These are phyloP conservation scores for Nephrocerus scutellatus DNA, from an alignment of 2,888 invertebrate species.

Conservation along the genomic window DNA sequence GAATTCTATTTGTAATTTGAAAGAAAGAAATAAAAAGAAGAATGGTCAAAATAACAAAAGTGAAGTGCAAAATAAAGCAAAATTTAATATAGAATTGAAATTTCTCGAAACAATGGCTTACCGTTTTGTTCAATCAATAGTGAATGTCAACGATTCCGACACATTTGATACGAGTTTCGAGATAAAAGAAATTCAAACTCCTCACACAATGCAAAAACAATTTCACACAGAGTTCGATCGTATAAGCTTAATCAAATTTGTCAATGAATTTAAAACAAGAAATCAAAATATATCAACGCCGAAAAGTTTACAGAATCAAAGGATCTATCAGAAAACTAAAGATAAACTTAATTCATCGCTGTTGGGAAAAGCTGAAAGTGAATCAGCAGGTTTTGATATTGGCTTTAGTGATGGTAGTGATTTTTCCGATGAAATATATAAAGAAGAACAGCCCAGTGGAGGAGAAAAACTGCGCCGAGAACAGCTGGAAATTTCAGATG, in stretches of 20 bases:
- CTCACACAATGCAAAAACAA: slow-evolving; percentile 17
- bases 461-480: no score
- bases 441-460: no score
- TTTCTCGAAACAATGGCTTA: slow-evolving; percentile 36
- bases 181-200: slow-evolving; percentile 39
- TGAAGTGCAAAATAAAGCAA: neutral
- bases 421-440: no score
- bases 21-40: slow-evolving; percentile 1
- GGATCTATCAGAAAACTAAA: no score
- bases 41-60: neutral
- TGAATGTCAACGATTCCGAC: slow-evolving; percentile 43
- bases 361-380: no score
- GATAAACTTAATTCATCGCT: no score
- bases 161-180: slow-evolving; percentile 46
- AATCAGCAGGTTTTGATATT: slow-evolving; percentile 28
- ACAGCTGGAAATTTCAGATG: no score
- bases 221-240: slow-evolving; percentile 39
- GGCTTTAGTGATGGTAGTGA: slow-evolving; percentile 28
- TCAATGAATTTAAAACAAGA: slow-evolving; percentile 37
- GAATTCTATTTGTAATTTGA: no score
- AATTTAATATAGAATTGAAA: slow-evolving; percentile 3
- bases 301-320: no score
- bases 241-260: slow-evolving; percentile 37
- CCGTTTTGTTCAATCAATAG: slow-evolving; percentile 41
- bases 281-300: no score